These are phyloP conservation scores for Cinclus mexicanus DNA, from an alignment of 2,113 vertebrate genomes.

Conservation along the genomic window DNA sequence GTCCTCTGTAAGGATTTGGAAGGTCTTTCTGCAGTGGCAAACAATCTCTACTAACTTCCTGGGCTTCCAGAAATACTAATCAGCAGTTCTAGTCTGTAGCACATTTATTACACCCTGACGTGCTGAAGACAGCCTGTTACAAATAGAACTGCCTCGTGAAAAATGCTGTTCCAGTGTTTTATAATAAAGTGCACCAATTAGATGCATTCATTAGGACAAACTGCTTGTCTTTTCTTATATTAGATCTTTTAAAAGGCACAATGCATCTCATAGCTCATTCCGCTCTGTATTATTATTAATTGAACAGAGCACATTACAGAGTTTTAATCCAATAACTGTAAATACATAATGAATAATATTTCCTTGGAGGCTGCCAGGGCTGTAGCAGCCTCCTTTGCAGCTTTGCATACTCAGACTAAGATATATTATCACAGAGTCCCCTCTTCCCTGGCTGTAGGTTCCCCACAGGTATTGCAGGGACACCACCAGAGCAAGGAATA, in stretches of 20 bases:
- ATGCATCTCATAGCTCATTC: constrained; percentile 71
- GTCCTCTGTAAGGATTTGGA: not conserved
- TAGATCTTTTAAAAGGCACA: constrained; percentile 75
- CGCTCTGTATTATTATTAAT: constrained; percentile 77
- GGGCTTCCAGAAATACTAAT: constrained; percentile 81
- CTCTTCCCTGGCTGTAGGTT: not conserved
- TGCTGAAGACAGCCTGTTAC: constrained; percentile 81
- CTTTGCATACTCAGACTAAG: not conserved
- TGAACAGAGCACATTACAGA: constrained; percentile 73
- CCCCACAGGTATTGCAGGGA: constrained; percentile 8
- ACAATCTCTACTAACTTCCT: constrained; percentile 70
- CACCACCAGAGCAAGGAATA: not conserved
- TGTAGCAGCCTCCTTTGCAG: constrained; percentile 12
- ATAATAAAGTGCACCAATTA: constrained; percentile 86
- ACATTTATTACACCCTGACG: constrained; percentile 82
- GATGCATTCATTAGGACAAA: constrained; percentile 83
- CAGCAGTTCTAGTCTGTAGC: constrained; percentile 78
- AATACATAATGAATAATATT: constrained; percentile 76
- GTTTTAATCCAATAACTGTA: constrained; percentile 76
- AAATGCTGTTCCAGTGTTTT: constrained; percentile 82
- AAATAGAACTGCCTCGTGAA: constrained; percentile 81
- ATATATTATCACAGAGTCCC: not conserved
- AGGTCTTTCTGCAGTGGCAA: constrained; percentile 72
- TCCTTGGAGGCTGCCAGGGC: constrained; percentile 49
- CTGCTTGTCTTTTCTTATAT: constrained; percentile 79